Conservation (phyloP, 1,140 invertebrate genomes). For the Drosophila paulistorum region DNA sequence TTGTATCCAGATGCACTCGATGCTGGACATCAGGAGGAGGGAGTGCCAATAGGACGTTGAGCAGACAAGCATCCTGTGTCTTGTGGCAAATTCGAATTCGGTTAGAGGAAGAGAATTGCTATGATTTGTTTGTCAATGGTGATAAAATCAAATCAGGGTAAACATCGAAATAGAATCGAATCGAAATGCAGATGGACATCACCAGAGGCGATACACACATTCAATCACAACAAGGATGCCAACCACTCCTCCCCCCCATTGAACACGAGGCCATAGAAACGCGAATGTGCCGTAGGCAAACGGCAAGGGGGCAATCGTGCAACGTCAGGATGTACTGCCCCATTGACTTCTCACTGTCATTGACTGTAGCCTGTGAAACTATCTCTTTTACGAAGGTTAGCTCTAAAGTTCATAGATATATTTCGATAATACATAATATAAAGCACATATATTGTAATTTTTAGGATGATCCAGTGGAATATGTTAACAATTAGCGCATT, state of each 20-base stretch:
- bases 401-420: neutral
- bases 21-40: neutral
- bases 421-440: too few species aligned
- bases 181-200: constrained; percentile 29
- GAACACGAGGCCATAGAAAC: constrained; percentile 11
- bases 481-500: too few species aligned
- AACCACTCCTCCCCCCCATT: neutral
- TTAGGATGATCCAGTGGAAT: too few species aligned
- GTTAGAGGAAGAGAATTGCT: constrained; percentile 15
- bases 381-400: neutral
- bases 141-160: constrained; percentile 30
- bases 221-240: constrained; percentile 15
- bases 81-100: constrained; percentile 15
- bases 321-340: neutral
- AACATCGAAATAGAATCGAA: constrained; percentile 26
- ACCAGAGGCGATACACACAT: constrained; percentile 12
- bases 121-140: constrained; percentile 32
- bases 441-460: too few species aligned
- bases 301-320: neutral
- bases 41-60: neutral
- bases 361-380: neutral
- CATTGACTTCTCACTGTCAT: constrained; percentile 9
- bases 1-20: constrained; percentile 8
- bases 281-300: neutral
- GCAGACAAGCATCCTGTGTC: neutral